Conservation (phyloP, 2,888 invertebrate genomes). For the Drosophila peninsularis region DNA sequence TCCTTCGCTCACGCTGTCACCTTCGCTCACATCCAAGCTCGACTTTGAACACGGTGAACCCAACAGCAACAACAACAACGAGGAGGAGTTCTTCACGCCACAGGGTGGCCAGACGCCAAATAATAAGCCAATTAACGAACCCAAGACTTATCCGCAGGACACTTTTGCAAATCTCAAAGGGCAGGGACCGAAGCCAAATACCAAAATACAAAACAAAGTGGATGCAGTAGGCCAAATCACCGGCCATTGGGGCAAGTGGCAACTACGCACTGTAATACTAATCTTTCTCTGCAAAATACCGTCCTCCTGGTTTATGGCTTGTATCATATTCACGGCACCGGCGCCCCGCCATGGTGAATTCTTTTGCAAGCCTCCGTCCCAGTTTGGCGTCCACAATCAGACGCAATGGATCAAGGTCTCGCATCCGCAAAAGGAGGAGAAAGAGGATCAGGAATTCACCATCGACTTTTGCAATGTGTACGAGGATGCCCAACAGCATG, state of each 20-base stretch:
- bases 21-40: slow-evolving; percentile 16
- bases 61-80: slow-evolving; percentile 49
- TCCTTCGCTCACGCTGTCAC: slow-evolving; percentile 7
- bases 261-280: slow-evolving; percentile 84
- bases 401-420: slow-evolving; percentile 84
- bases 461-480: slow-evolving; percentile 85
- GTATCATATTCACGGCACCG: slow-evolving; percentile 85
- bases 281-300: slow-evolving; percentile 85
- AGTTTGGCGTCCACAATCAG: slow-evolving; percentile 78
- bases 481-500: slow-evolving; percentile 84
- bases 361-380: slow-evolving; percentile 84
- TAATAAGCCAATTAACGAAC: slow-evolving; percentile 60
- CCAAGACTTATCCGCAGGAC: slow-evolving; percentile 80
- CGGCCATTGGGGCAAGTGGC: slow-evolving; percentile 85
- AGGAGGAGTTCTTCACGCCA: slow-evolving; percentile 50
- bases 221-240: slow-evolving; percentile 85
- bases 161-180: slow-evolving; percentile 81
- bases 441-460: slow-evolving; percentile 83
- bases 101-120: slow-evolving; percentile 27
- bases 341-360: slow-evolving; percentile 84
- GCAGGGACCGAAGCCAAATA: slow-evolving; percentile 63
- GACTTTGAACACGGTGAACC: slow-evolving; percentile 25
- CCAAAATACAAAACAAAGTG: slow-evolving; percentile 83
- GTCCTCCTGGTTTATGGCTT: slow-evolving; percentile 86
- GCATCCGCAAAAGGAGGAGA: slow-evolving; percentile 84